Evolutionary conservation across 2,113 vertebrate genomes (phyloP).

Genomic region (Thalassoma bifasciatum): DNA sequence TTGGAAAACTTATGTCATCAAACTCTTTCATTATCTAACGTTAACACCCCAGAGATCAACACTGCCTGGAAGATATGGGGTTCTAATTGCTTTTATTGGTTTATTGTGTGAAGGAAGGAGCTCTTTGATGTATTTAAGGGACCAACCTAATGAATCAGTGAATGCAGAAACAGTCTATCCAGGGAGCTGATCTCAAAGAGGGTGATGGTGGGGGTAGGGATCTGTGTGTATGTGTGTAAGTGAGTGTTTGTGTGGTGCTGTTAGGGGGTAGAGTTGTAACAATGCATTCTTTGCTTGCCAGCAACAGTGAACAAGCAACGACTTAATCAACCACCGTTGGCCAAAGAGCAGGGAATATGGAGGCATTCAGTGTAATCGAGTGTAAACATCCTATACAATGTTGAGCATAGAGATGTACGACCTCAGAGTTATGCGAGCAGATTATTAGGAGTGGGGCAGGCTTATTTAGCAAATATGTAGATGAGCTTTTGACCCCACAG

Average conservation of each 20-base stretch:
- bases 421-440: constrained; percentile 73
- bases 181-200: constrained; percentile 74
- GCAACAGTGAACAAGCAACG: constrained; percentile 73
- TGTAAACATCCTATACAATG: constrained; percentile 80
- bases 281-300: constrained; percentile 77
- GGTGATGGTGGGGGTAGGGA: constrained; percentile 42
- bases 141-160: constrained; percentile 82
- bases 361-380: constrained; percentile 68
- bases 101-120: constrained; percentile 78
- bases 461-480: constrained; percentile 81
- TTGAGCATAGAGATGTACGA: constrained; percentile 62
- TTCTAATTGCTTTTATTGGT: constrained; percentile 83
- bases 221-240: constrained; percentile 5
- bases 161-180: constrained; percentile 75
- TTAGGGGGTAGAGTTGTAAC: constrained; percentile 47
- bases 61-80: constrained; percentile 67
- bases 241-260: constrained; percentile 2
- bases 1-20: constrained; percentile 80
- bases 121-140: constrained; percentile 84
- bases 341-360: constrained; percentile 62
- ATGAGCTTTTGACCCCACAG: constrained; percentile 78
- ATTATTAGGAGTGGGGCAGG: constrained; percentile 29
- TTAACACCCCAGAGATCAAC: constrained; percentile 71
- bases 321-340: constrained; percentile 81
- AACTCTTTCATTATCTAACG: constrained; percentile 80